These are phyloP conservation scores for Platynereis dumerilii DNA, from an alignment of 2,888 invertebrate species.

Conservation along the genomic window DNA sequence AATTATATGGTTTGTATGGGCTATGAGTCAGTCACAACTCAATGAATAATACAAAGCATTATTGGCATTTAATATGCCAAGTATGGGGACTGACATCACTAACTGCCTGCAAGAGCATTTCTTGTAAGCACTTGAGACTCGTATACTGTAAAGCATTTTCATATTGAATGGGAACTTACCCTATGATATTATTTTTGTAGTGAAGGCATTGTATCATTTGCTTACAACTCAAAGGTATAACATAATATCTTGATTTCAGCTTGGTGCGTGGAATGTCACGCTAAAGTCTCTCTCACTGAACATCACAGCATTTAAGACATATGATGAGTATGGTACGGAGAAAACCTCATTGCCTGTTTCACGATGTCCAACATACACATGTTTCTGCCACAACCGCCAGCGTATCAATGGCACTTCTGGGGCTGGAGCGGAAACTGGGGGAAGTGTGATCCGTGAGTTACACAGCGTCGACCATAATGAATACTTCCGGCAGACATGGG, in stretches of 20 bases:
- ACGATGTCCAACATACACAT: not conserved
- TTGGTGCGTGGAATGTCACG: not conserved
- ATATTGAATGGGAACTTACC: too few species aligned
- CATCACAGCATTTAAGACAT: not conserved
- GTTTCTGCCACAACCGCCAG: not conserved
- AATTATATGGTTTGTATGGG: too few species aligned
- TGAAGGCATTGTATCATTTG: too few species aligned
- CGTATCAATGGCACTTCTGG: slow-evolving; percentile 1
- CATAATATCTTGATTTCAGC: not conserved
- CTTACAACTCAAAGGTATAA: too few species aligned
- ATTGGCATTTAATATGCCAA: too few species aligned
- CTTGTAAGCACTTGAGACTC: too few species aligned
- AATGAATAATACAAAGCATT: too few species aligned
- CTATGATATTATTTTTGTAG: too few species aligned
- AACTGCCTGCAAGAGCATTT: too few species aligned
- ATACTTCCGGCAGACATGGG: slow-evolving; percentile 61
- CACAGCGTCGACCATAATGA: slow-evolving; percentile 34
- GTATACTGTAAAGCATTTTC: too few species aligned
- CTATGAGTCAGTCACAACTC: too few species aligned
- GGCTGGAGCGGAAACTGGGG: not conserved
- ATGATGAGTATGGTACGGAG: not conserved
- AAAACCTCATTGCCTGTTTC: not conserved
- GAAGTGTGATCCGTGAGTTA: not conserved
- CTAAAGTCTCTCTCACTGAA: not conserved
- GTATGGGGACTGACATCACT: too few species aligned